These are phyloP conservation scores for Tragelaphus imberbis DNA, from an alignment of 2,113 vertebrate genomes.

Conservation along the genomic window DNA sequence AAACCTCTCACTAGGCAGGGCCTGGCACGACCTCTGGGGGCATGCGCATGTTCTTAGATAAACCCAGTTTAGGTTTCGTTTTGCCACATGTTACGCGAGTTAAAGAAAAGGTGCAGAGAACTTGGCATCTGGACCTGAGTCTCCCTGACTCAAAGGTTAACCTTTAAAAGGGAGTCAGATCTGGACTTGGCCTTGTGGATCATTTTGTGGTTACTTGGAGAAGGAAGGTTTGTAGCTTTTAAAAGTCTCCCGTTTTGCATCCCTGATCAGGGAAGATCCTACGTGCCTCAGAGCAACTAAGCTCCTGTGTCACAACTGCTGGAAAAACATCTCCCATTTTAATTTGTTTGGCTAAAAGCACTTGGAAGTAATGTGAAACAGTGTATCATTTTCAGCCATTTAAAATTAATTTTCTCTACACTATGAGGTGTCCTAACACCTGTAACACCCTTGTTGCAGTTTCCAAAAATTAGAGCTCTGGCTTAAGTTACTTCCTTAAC, in stretches of 20 bases:
- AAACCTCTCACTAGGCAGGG: not conserved
- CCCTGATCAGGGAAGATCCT: not conserved
- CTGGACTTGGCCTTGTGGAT: not conserved
- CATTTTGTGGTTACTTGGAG: not conserved
- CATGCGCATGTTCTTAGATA: not conserved
- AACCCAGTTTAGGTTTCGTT: not conserved
- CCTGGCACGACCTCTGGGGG: not conserved
- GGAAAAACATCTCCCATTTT: not conserved
- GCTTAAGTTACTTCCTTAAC: not conserved
- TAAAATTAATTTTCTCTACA: not conserved
- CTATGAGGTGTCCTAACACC: not conserved
- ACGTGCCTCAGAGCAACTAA: not conserved
- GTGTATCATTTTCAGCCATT: not conserved
- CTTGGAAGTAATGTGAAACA: not conserved
- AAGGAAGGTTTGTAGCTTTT: not conserved
- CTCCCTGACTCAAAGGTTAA: not conserved
- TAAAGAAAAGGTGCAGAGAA: not conserved
- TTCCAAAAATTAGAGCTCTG: not conserved
- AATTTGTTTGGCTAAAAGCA: not conserved
- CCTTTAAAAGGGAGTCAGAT: not conserved
- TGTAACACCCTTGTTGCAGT: not conserved
- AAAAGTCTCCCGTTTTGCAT: not conserved
- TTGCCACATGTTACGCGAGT: not conserved
- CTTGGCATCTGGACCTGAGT: not conserved
- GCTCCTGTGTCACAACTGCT: not conserved